Evolutionary conservation across 2,113 vertebrate genomes (phyloP).

Genomic region (Phylloscopus trochilus): DNA sequence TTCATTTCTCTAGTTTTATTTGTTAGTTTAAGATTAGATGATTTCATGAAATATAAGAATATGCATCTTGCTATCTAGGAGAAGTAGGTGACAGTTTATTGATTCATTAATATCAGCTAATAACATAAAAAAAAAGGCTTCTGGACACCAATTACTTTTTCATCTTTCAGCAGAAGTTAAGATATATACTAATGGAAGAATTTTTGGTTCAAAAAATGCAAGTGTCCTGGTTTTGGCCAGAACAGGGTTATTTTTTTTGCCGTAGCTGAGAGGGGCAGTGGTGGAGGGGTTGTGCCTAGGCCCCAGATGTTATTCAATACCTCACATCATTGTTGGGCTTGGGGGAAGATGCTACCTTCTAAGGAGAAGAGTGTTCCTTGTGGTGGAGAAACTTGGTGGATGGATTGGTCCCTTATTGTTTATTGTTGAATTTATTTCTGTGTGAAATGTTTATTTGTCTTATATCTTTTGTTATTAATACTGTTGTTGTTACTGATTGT

Average conservation of each 20-base stretch:
- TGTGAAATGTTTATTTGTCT: background rate
- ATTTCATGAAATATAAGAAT: background rate
- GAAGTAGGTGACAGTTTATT: rapidly evolving
- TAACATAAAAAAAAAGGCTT: background rate
- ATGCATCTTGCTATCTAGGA: background rate
- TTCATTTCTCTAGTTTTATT: background rate
- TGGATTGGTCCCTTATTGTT: background rate
- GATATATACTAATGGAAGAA: background rate
- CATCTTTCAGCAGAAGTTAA: background rate
- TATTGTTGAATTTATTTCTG: background rate
- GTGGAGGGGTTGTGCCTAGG: background rate
- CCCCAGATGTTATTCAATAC: background rate
- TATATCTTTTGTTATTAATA: background rate
- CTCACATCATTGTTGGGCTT: too few species aligned
- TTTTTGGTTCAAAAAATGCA: background rate
- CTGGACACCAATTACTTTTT: background rate
- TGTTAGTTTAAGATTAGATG: background rate
- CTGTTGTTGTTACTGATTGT: background rate
- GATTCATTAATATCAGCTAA: background rate
- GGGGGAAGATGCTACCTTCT: too few species aligned
- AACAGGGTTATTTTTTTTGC: background rate
- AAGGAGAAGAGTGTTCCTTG: background rate
- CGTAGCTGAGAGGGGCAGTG: background rate
- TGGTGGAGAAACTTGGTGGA: background rate
- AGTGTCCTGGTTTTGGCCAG: background rate